These are phyloP conservation scores for Deilephila porcellus DNA, from an alignment of 2,888 invertebrate species.

Conservation along the genomic window DNA sequence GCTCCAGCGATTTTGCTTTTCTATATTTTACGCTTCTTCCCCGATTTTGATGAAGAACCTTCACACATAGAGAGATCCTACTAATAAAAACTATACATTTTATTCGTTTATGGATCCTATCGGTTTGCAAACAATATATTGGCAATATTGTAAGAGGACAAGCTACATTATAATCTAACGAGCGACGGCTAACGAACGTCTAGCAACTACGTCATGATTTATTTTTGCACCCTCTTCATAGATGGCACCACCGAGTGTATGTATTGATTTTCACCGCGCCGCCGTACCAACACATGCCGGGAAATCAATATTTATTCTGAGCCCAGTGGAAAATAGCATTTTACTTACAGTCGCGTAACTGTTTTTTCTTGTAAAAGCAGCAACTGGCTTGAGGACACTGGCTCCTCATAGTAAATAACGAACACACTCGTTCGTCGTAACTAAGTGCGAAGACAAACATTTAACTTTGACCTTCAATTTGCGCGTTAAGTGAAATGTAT, in stretches of 20 bases:
- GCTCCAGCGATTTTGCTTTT: too few relatives aligned
- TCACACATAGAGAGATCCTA: too few relatives aligned
- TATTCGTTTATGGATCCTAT: too few relatives aligned
- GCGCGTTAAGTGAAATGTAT: slow-evolving; percentile 63
- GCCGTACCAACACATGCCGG: slow-evolving; percentile 50
- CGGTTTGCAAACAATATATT: too few relatives aligned
- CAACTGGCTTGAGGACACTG: slow-evolving; percentile 19
- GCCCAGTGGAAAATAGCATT: slow-evolving; percentile 65
- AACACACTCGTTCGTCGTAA: slow-evolving; percentile 5
- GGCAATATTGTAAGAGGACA: background rate
- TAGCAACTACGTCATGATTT: slow-evolving; percentile 13
- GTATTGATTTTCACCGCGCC: slow-evolving; percentile 74
- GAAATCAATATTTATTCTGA: slow-evolving; percentile 75
- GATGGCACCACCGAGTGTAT: slow-evolving; percentile 65
- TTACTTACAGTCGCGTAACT: slow-evolving; percentile 50
- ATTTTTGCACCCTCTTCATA: slow-evolving; percentile 42
- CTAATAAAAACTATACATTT: too few relatives aligned
- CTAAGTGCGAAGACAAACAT: slow-evolving; percentile 29
- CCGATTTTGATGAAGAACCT: too few relatives aligned
- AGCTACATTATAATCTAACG: background rate
- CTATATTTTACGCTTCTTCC: too few relatives aligned
- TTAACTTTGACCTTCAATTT: slow-evolving; percentile 46
- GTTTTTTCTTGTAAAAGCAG: slow-evolving; percentile 42
- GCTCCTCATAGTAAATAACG: slow-evolving; percentile 27
- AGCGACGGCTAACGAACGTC: background rate